Evolutionary conservation across 2,888 invertebrate species (phyloP), one percentile per base, ranked within the genome.

Genomic region (Empis stercorea): DNA sequence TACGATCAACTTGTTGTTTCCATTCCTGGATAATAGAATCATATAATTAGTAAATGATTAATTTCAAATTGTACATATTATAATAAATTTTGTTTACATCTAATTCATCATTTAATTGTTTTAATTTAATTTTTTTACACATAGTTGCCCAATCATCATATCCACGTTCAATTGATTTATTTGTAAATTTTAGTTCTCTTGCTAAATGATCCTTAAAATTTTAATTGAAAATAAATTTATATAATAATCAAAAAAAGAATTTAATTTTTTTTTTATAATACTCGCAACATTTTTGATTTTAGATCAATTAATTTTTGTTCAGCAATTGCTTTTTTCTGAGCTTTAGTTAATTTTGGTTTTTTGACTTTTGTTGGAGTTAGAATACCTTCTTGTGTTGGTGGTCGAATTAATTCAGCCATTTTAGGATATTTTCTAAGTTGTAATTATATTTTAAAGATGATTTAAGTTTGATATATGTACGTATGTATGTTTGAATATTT

Each of bases 141-240:
- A 63, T 55, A 3, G 55, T 51, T 30, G 60, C 59, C 67, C 66
- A 67, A 6, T 57, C 56, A 2, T 54, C 47, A 14, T 46, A 54
- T 14, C 61, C 61, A 5, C 54, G 55, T 27, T 47, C 36, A 4
- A 58, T 57, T 41, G 63, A 60, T 27, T 57, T 57, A 37, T 59
- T 56, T 14, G 61, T 58, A 32, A 65, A 45, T 37, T 59, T 60
- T 46, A 66, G 45, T 40, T 67, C 67, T 0, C 59, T 58, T 9
- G 49, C 49, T 4, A 67, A 45, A 30, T 50, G 51, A 51, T 62
- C 60, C 66, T 66, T 17, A 7, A 42, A 46, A 37, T 30, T 13
- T 11, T 6, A 32, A 32, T 6, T 13, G 3, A 32, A 13, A 32
- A 5, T 10, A 32, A 32, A 32, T n/a, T 34, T 13, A 7, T 27